phyloP scores from a whole-genome alignment of 2,113 vertebrate species.

The Pituophis catenifer region DNA sequence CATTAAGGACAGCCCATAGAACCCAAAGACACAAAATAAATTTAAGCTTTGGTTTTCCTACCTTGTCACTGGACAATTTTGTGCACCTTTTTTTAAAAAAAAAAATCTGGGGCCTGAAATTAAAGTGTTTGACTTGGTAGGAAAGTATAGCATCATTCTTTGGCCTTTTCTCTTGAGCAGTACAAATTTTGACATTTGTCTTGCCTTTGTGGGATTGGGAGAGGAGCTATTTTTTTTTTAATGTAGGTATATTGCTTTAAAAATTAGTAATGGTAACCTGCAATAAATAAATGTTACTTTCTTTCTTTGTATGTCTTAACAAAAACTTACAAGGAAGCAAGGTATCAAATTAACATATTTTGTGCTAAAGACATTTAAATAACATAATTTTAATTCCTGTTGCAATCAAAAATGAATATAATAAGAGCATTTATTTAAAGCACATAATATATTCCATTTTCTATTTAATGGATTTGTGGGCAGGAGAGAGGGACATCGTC shows the following conservation, averaged over 20 bases:
- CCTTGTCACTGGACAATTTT: neutral
- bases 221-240: neutral
- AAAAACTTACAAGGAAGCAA: constrained; percentile 66
- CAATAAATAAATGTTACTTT: constrained; percentile 50
- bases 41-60: neutral
- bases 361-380: constrained; percentile 70
- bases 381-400: constrained; percentile 63
- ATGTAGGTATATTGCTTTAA: constrained; percentile 46
- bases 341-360: constrained; percentile 70
- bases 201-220: constrained; percentile 23
- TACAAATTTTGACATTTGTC: constrained; percentile 22
- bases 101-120: constrained; percentile 17
- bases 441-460: constrained; percentile 28
- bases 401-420: constrained; percentile 61
- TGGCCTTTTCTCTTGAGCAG: neutral
- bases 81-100: constrained; percentile 9
- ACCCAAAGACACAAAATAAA: neutral
- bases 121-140: constrained; percentile 29
- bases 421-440: constrained; percentile 56
- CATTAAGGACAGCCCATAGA: neutral
- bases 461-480: neutral
- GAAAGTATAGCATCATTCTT: constrained; percentile 3
- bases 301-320: constrained; percentile 52
- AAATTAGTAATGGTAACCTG: constrained; percentile 39
- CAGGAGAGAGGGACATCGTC: constrained; percentile 20